Conservation (phyloP, 1,140 invertebrate genomes). For the Plodia interpunctella region DNA sequence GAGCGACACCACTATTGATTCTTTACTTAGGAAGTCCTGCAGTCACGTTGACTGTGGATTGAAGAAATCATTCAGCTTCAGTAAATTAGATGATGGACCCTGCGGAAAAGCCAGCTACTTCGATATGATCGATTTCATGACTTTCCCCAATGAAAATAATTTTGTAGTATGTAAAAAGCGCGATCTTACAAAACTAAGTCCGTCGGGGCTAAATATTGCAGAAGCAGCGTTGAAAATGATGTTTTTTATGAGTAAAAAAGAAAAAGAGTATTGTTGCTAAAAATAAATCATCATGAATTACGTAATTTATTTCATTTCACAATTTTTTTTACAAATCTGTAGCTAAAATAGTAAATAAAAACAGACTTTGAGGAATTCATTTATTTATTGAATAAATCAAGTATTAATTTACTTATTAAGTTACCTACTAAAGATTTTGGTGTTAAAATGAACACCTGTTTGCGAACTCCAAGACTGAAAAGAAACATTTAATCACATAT, state of each 20-base stretch:
- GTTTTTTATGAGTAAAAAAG: conserved; percentile 48
- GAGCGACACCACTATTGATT: conserved; percentile 29
- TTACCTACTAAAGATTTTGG: not conserved
- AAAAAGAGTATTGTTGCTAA: conserved; percentile 37
- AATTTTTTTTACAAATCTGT: not conserved
- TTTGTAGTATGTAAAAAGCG: not conserved
- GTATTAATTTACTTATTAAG: not conserved
- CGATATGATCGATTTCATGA: not conserved
- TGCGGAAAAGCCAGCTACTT: conserved; percentile 18
- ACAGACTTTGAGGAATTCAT: too few relatives aligned
- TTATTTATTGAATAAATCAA: conserved; percentile 6
- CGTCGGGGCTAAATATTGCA: conserved; percentile 12
- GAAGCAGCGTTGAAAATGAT: conserved; percentile 39
- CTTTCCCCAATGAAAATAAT: conserved; percentile 9
- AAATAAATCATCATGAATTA: too few relatives aligned
- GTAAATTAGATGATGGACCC: conserved; percentile 39
- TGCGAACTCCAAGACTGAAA: not conserved
- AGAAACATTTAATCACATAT: not conserved
- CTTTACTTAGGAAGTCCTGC: conserved; percentile 27
- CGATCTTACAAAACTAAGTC: conserved; percentile 10
- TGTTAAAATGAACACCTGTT: not conserved
- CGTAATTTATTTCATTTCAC: not conserved
- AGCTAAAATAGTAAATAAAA: not conserved
- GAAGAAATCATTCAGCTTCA: conserved; percentile 34
- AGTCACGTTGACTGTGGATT: conserved; percentile 17